Evolutionary conservation across 2,797 vertebrate species (phyloP).

Genomic region (Buceros bicornis): DNA sequence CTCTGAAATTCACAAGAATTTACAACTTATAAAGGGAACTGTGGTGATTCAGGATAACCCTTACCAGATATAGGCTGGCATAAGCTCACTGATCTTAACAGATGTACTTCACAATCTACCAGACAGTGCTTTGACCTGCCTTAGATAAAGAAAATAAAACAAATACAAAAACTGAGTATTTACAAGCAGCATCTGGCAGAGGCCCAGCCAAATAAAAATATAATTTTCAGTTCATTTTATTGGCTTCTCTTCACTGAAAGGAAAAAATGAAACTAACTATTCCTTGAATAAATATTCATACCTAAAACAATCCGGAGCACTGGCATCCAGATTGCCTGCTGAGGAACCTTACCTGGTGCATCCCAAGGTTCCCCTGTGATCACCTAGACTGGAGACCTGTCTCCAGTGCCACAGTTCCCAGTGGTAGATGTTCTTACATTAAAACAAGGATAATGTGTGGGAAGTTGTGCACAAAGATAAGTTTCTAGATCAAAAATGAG

Average conservation of each 20-base stretch:
- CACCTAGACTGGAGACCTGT: not conserved
- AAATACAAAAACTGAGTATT: not conserved
- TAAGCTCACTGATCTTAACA: not conserved
- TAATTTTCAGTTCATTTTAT: not conserved
- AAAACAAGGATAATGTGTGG: not conserved
- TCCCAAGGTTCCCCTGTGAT: not conserved
- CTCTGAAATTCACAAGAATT: not conserved
- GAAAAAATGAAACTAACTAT: not conserved
- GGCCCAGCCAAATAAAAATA: not conserved
- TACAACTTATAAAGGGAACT: not conserved
- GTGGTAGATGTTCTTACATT: not conserved
- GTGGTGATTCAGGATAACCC: not conserved
- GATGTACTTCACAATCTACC: not conserved
- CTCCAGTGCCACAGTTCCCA: not conserved
- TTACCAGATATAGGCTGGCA: not conserved
- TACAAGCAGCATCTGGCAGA: not conserved
- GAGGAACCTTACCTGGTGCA: not conserved
- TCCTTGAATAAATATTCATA: not conserved
- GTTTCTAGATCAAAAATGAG: not conserved
- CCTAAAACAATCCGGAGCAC: not conserved
- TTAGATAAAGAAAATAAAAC: not conserved
- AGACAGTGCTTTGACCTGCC: not conserved
- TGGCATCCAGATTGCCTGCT: rapidly evolving
- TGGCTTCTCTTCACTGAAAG: not conserved
- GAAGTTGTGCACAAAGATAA: not conserved